Percentiles rank a stretch among this genome's conserved stretches.
phyloP scores from a whole-genome alignment of 2,797 vertebrate genomes.

The Coluber constrictor region DNA sequence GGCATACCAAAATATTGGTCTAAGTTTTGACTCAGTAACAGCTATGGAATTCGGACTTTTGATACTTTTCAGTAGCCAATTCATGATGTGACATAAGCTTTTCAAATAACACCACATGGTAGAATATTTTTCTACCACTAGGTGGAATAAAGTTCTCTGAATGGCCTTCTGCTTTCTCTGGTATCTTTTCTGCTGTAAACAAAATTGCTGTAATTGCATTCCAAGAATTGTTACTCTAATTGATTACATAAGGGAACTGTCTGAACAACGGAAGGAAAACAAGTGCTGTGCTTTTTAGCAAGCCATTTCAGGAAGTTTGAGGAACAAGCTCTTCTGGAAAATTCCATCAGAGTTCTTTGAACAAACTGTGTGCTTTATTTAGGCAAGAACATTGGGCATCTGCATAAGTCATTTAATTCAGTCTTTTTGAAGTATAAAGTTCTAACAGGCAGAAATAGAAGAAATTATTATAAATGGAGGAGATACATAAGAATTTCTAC shows the following conservation, averaged over 20 bases:
- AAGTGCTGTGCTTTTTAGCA: not conserved
- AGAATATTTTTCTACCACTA: conserved; percentile 38
- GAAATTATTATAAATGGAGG: not conserved
- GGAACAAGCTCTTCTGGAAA: not conserved
- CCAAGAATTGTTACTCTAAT: not conserved
- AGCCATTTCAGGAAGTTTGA: not conserved
- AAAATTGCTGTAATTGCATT: not conserved
- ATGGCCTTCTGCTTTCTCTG: not conserved
- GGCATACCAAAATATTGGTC: not conserved
- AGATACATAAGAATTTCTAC: not conserved
- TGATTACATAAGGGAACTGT: not conserved
- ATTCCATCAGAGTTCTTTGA: not conserved
- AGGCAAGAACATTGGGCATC: not conserved
- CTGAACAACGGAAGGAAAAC: not conserved
- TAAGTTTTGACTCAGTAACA: not conserved
- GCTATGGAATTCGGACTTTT: not conserved
- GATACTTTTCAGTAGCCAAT: not conserved
- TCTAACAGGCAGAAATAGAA: not conserved
- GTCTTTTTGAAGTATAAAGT: not conserved
- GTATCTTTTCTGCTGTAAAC: not conserved
- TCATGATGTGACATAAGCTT: not conserved
- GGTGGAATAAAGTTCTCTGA: conserved; percentile 39
- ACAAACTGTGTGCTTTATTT: not conserved
- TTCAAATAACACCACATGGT: not conserved
- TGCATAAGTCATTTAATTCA: not conserved